Base-by-base conservation (phyloP, 53 echinoderm and acorn worm genomes). In the Crossaster papposus region DNA sequence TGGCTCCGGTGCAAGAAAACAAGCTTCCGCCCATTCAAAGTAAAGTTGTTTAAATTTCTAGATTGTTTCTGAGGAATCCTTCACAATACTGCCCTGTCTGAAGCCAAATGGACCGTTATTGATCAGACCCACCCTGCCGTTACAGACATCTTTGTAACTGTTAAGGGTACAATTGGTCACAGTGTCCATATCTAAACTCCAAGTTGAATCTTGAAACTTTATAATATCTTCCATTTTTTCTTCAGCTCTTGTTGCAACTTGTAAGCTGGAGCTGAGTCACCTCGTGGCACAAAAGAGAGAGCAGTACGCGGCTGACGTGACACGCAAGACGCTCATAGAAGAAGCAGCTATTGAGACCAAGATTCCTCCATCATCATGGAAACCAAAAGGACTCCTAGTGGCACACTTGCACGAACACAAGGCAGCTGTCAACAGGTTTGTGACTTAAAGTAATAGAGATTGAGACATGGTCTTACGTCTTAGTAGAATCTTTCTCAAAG, bases 341-440 rank as follows among this genome's bases (percentile, higher is more conserved):
- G 94, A 93, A 51, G 88, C 90, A 26, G 93, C 94, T 50, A 86
- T 96, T 62, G 93, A 96, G 85, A 93, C 93, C 44, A 96, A 94
- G 89, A 82, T 91, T 24, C 99, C 99, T 28, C 90, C 93, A 18
- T 44, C 93, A 29, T 88, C 88, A 11, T 98, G 99, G 99, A 94
- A 94, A 91, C 99, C 99, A 2, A 98, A 93, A 80, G 99, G 99
- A 0, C 86, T 96, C 72, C 81, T 98, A 50, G 92, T 98, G 72
- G 99, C 99, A 1, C 99, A 98, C 82, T 83, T 98, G 26, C 99
- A 98, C 87, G 99, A 98, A 82, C 99, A 98, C 90, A 96, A 96
- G 79, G 95, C 94, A 22, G 94, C 96, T 22, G 94, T 98, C 22
- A 98, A 98, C 78, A 94, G 99, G 99, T 96, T 53, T 30, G 72